phyloP scores from a whole-genome alignment of 2,113 vertebrate species.

The Callocephalon fimbriatum region DNA sequence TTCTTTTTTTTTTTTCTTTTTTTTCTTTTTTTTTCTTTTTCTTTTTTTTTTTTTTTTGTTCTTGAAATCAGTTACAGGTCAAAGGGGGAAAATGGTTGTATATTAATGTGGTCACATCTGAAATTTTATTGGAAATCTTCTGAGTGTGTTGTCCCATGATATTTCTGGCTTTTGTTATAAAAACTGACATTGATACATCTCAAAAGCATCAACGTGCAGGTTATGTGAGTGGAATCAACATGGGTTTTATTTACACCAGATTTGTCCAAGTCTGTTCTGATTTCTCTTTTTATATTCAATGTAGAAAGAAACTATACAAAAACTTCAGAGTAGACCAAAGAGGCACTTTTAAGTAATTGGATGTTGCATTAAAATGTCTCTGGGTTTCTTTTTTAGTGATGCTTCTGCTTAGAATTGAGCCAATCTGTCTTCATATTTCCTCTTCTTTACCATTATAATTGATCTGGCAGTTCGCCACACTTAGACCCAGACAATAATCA shows the following conservation, averaged over 20 bases:
- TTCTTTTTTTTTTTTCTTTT: neutral
- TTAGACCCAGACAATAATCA: constrained; percentile 57
- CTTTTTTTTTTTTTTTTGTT: too few relatives aligned
- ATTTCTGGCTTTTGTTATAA: neutral
- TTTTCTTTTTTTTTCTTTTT: neutral
- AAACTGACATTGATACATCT: neutral
- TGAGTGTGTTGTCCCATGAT: neutral
- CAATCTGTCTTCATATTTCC: constrained; percentile 79
- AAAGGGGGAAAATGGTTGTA: neutral
- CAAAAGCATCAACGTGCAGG: neutral
- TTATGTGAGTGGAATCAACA: neutral
- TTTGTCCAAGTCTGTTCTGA: neutral
- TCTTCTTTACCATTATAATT: constrained; percentile 70
- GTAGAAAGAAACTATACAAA: neutral
- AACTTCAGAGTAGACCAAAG: neutral
- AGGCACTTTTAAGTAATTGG: constrained; percentile 71
- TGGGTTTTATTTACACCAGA: neutral
- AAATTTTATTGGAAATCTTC: neutral
- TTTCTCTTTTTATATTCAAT: neutral
- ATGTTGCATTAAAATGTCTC: constrained; percentile 70
- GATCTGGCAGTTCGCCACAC: constrained; percentile 72
- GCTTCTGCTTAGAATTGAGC: constrained; percentile 75
- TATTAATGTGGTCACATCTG: neutral
- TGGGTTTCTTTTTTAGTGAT: constrained; percentile 69
- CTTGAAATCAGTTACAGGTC: neutral